Evolutionary conservation across 1,140 invertebrate species (phyloP).

Genomic region (Rhagoletis pomonella): DNA sequence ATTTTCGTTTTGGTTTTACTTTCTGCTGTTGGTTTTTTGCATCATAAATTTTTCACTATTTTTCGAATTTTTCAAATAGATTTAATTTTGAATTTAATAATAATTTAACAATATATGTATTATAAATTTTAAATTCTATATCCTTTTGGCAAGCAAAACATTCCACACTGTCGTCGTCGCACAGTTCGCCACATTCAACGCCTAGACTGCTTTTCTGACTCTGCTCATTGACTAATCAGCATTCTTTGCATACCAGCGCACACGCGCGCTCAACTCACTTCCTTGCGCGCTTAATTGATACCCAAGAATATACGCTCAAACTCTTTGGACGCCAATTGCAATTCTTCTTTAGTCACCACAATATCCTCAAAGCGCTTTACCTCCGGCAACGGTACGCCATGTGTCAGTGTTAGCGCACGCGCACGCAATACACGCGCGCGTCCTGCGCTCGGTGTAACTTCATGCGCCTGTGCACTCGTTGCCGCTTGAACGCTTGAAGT

Average conservation of each 20-base stretch:
- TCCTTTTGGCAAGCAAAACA: conserved; percentile 37
- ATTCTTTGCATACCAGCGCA: neutral
- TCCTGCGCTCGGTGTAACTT: neutral
- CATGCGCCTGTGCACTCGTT: neutral
- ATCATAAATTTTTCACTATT: neutral
- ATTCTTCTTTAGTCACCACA: conserved; percentile 66
- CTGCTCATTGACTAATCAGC: too few species aligned
- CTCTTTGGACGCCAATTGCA: conserved; percentile 61
- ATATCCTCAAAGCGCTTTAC: conserved; percentile 65
- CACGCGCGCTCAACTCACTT: neutral
- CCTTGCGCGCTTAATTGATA: neutral
- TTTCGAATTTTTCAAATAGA: conserved; percentile 42
- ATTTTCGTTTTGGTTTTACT: neutral
- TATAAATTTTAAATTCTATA: conserved; percentile 29
- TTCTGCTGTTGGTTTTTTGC: neutral
- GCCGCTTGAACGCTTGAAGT: neutral
- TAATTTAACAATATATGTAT: conserved; percentile 55
- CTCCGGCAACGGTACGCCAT: conserved; percentile 57
- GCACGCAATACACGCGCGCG: conserved; percentile 40
- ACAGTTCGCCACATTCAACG: neutral
- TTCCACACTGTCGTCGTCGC: neutral
- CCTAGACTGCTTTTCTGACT: neutral
- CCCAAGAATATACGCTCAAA: conserved; percentile 63
- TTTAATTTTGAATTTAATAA: conserved; percentile 56
- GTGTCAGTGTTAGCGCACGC: neutral